Evolutionary conservation across 1,140 invertebrate species (phyloP), one percentile per base, ranked within the genome.

Genomic region (Eupristina koningsbergeri): DNA sequence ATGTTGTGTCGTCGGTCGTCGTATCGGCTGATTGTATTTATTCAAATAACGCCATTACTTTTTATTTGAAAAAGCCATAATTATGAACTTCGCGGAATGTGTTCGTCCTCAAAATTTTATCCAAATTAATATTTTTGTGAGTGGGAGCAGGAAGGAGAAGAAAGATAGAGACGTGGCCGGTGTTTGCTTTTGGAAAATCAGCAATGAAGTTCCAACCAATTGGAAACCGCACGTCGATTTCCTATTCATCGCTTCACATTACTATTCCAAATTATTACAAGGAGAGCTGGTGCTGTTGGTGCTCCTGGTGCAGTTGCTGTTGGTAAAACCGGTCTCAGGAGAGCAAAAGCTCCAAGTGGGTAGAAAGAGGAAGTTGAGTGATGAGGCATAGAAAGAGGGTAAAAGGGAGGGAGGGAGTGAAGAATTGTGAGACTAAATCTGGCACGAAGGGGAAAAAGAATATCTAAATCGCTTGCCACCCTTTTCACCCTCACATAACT

Each of bases 211-310:
- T 63, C 26, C 29, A 29, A 58, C 71, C 63, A 73, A 78, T 84
- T 67, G 82, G 50, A 79, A 78, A 61, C 41, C 67, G 53, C 64
- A 41, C 74, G 76, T 85, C 74, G 79, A 76, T 67, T 69, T 63
- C n/a, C 39, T 75, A 71, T 71, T 81, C 74, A 64, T 34, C 31
- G 22, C 31, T 22, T 31, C n/a, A 26, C 67, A 61, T 36, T 78
- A 67, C 58, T 17, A 22, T 34, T 73, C 29, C 19, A 47, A 71
- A n/a, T 83, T 83, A 73, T 83, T 75, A 81, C 58, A 82, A 75
- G 47, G 61, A 77, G 67, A 67, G 11, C 19, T 9, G 29, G n/a
- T n/a, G 73, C 73, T 26, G 26, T 50, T n/a, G n/a, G n/a, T n/a
- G n/a, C n/a, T n/a, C n/a, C 19, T 9, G 29, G n/a, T n/a, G 73